A percentile compares a stretch with the other conserved stretches of the same genome.
These are phyloP conservation scores for Eulemur rufifrons DNA, from an alignment of 2,113 vertebrate genomes.

Conservation along the genomic window DNA sequence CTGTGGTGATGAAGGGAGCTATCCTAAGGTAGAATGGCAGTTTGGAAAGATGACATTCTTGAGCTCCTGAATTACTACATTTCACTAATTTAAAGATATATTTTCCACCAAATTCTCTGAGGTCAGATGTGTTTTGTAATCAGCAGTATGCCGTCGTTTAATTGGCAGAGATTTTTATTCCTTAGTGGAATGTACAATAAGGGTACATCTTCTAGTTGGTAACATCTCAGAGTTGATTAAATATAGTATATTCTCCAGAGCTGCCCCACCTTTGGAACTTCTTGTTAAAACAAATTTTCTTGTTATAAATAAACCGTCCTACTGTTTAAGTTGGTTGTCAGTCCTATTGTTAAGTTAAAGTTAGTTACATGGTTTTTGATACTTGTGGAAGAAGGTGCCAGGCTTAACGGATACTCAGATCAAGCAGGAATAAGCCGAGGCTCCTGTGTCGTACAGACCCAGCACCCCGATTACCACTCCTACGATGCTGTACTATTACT, in stretches of 20 bases:
- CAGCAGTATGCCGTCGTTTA: neutral
- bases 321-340: neutral
- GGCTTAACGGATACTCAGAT: neutral
- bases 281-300: neutral
- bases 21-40: rapidly evolving
- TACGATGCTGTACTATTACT: rapidly evolving
- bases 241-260: neutral
- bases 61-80: no score
- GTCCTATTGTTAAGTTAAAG: neutral
- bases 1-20: neutral
- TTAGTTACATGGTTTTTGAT: neutral
- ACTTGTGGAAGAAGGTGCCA: neutral
- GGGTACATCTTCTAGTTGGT: neutral
- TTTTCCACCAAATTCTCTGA: neutral
- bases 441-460: rapidly evolving
- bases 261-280: neutral
- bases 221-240: neutral
- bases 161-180: neutral
- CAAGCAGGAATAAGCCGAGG: neutral
- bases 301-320: neutral
- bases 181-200: neutral
- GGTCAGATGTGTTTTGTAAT: neutral
- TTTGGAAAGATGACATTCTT: neutral
- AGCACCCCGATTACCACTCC: neutral
- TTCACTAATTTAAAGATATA: neutral